Conservation (phyloP, 2,113 vertebrate genomes). For the Alosa alosa region DNA sequence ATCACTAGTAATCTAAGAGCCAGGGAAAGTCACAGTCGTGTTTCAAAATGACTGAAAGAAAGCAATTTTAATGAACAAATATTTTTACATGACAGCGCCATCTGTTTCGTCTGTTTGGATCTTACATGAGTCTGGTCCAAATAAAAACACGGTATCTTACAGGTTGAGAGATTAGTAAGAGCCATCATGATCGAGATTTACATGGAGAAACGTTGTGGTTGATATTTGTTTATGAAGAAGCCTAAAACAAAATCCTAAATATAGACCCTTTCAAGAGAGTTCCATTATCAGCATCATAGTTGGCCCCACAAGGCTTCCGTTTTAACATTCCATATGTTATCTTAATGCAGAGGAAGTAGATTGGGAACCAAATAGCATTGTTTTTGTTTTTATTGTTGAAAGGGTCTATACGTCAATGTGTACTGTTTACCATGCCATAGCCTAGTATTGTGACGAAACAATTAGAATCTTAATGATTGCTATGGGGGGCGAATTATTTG, state of each 20-base stretch:
- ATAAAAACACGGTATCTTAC: not conserved
- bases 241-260: not conserved
- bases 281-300: too few species aligned
- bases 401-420: not conserved
- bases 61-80: not conserved
- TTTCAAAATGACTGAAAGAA: not conserved
- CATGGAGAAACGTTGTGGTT: too few species aligned
- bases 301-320: too few species aligned
- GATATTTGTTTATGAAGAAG: not conserved
- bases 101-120: constrained; percentile 9
- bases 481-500: not conserved
- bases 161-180: not conserved
- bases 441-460: not conserved
- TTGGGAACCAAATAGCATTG: too few species aligned
- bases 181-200: not conserved
- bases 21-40: not conserved
- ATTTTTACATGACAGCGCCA: constrained; percentile 37
- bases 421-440: not conserved
- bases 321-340: too few species aligned
- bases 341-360: too few species aligned
- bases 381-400: too few species aligned
- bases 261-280: not conserved
- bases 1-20: not conserved
- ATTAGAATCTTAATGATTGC: not conserved
- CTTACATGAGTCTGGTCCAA: not conserved